Conservation (phyloP, 92 coral and sea anemone species). For the Epizoanthus fatuus region DNA sequence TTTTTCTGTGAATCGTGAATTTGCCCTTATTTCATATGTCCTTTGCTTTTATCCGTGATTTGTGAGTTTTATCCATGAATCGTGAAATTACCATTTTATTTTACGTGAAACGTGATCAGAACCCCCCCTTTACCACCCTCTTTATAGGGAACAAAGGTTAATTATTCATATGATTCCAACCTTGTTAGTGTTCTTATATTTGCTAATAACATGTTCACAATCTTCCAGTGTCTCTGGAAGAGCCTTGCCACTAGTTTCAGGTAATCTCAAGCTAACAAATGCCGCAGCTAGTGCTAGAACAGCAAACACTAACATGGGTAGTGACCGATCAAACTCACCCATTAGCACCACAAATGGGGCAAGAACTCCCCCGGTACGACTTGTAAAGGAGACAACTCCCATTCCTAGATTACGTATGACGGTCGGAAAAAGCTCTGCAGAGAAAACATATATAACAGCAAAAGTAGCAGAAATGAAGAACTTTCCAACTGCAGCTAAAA, state of each 20-base stretch:
- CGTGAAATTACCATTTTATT: no score
- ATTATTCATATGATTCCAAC: conserved; percentile 11
- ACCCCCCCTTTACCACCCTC: no score
- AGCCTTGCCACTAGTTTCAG: conserved; percentile 75
- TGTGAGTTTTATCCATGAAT: no score
- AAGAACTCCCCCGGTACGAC: conserved; percentile 73
- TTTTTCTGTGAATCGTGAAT: no score
- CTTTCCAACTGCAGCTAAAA: conserved; percentile 65
- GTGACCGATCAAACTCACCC: conserved; percentile 55
- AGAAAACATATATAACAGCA: conserved; percentile 71
- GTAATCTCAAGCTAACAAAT: conserved; percentile 60
- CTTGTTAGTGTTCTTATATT: neutral
- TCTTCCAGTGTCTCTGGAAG: conserved; percentile 67
- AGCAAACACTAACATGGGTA: conserved; percentile 80
- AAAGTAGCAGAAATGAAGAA: conserved; percentile 69
- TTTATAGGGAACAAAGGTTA: neutral
- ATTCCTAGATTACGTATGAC: conserved; percentile 82
- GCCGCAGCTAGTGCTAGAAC: conserved; percentile 61
- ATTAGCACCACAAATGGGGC: conserved; percentile 77
- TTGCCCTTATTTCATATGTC: no score
- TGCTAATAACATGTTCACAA: conserved; percentile 15
- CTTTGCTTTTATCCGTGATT: no score
- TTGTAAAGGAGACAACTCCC: conserved; percentile 67
- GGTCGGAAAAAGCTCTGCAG: conserved; percentile 81
- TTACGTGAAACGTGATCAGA: no score